Evolutionary conservation across 1,140 invertebrate species (phyloP).

Genomic region (Calephelis nemesis): DNA sequence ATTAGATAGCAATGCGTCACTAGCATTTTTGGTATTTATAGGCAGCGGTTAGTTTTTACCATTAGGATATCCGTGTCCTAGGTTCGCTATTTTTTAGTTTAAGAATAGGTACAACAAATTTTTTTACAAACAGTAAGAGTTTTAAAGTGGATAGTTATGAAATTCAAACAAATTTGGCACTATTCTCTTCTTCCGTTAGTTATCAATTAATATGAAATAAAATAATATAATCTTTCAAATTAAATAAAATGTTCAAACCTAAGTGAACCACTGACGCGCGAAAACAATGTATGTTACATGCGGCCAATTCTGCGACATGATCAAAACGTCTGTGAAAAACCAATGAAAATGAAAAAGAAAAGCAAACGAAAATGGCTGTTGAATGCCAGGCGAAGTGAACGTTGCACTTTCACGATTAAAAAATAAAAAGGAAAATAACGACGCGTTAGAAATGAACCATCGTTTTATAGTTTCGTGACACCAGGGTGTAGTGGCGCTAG

Average conservation of each 20-base stretch:
- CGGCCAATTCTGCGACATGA: constrained; percentile 57
- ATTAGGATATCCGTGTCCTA: no score
- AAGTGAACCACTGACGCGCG: constrained; percentile 29
- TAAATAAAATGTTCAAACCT: constrained; percentile 6
- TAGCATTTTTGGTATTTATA: no score
- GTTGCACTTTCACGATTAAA: constrained; percentile 77
- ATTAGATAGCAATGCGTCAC: no score
- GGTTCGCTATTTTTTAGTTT: no score
- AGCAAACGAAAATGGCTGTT: constrained; percentile 70
- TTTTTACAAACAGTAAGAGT: no score
- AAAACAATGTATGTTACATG: constrained; percentile 39
- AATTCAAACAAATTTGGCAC: no score
- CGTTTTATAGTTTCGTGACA: constrained; percentile 53
- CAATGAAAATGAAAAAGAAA: constrained; percentile 75
- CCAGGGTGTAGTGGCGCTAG: constrained; percentile 43
- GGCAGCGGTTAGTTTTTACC: no score
- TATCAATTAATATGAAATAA: no score
- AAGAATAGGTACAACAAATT: no score
- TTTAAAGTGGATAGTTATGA: no score
- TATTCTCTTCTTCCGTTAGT: no score
- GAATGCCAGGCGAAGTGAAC: constrained; percentile 74
- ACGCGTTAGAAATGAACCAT: constrained; percentile 70
- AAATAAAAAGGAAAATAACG: constrained; percentile 68
- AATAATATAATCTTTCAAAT: neutral
- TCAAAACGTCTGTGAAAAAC: constrained; percentile 74